Base-by-base conservation (phyloP, 2,888 invertebrate species). In the Aplocera efformata region DNA sequence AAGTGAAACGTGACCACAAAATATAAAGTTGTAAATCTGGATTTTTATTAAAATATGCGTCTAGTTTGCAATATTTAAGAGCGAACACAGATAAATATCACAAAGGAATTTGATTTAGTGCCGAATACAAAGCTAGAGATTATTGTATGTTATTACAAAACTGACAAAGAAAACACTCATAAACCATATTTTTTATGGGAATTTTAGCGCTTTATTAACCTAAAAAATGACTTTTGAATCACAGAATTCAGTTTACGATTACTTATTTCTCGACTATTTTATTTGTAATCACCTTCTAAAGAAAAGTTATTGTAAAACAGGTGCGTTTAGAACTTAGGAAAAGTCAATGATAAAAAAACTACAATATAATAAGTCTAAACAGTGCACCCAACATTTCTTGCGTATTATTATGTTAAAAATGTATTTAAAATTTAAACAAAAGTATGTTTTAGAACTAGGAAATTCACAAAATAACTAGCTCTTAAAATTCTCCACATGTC, bases 1-100 rank as follows among this genome's bases (percentile, higher is more conserved):
- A 63, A 67, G 57, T 67, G 60, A 67, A 55, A 59, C 61, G 69
- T 60, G 63, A 61, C 72, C 66, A 55, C 65, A 60, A 52, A 50
- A 55, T 53, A 57, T 50, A 59, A 64, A 66, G 55, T 63, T 58
- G 58, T 56, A 56, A 56, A 32, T 41, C 48, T 56, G 67, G 67
- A 67, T 68, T 65, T 69, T 57, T 30, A 49, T 55, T 47, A 62
- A 63, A 64, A 58, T 64, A 67, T 63, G 52, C 48, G 54, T 52
- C 50, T 57, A 49, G 58, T 63, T 63, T 57, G 58, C 62, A 56
- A 56, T 58, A 62, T 62, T 60, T 56, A 60, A 64, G 51, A 56
- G 56, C 53, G 43, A 52, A 60, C 54, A 53, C 59, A 60, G 53
- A 53, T 40, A 58, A 52, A 49, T 23, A 53, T 54, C 58, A 48